Conservation (phyloP, 2,888 invertebrate genomes). For the Ichneumon xanthorius region DNA sequence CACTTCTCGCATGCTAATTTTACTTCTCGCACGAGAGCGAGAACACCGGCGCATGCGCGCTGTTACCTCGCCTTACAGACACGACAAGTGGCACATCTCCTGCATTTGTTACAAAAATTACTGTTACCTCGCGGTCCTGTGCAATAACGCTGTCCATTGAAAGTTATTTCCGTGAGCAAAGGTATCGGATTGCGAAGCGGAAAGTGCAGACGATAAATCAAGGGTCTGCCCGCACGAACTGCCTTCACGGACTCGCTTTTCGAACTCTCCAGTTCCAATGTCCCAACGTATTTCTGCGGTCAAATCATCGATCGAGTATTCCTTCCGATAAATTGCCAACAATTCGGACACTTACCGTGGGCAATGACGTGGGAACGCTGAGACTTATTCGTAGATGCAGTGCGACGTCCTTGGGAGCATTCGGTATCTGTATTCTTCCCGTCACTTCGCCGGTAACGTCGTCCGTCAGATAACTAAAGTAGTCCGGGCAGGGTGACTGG, state of each 20-base stretch:
- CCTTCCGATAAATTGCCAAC: background rate
- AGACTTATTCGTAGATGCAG: slow-evolving; percentile 75
- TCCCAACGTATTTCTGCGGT: slow-evolving; percentile 79
- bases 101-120: background rate
- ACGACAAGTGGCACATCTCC: too few species aligned
- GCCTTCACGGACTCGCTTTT: slow-evolving; percentile 74
- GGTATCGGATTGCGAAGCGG: slow-evolving; percentile 80
- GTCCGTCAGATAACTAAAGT: slow-evolving; percentile 76
- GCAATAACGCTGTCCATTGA: slow-evolving; percentile 77
- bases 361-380: slow-evolving; percentile 73
- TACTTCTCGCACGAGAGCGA: too few species aligned
- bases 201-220: slow-evolving; percentile 79
- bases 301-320: slow-evolving; percentile 24
- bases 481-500: slow-evolving; percentile 76
- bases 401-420: slow-evolving; percentile 72
- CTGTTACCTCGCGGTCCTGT: slow-evolving; percentile 75
- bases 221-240: slow-evolving; percentile 74
- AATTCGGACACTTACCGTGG: slow-evolving; percentile 72
- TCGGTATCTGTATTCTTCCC: slow-evolving; percentile 76
- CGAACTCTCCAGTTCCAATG: slow-evolving; percentile 77
- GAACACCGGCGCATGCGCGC: too few species aligned
- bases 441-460: slow-evolving; percentile 70
- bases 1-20: too few species aligned
- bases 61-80: too few species aligned
- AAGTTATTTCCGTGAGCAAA: slow-evolving; percentile 75